Conservation (phyloP, 1,140 invertebrate genomes). For the Rhagoletis zephyria region DNA sequence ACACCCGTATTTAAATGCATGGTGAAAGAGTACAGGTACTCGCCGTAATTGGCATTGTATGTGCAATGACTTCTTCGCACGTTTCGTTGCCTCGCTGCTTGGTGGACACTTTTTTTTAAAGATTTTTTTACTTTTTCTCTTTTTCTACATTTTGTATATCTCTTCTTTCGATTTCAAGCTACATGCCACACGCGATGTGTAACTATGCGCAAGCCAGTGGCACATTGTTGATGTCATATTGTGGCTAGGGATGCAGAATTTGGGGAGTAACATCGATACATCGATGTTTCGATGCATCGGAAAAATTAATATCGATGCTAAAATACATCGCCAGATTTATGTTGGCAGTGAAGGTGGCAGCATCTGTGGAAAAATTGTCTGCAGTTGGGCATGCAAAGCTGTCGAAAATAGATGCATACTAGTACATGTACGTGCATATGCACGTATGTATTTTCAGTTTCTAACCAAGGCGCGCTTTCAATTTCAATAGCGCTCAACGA, state of each 20-base stretch:
- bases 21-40: background rate
- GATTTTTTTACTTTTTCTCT: background rate
- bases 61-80: background rate
- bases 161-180: slow-evolving; percentile 6
- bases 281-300: too few relatives aligned
- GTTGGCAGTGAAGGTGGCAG: slow-evolving; percentile 15
- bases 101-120: background rate
- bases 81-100: background rate
- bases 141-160: background rate
- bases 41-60: slow-evolving; percentile 27
- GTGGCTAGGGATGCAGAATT: too few relatives aligned
- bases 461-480: background rate
- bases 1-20: background rate
- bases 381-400: slow-evolving; percentile 37
- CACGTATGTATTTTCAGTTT: slow-evolving; percentile 4
- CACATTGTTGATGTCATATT: slow-evolving; percentile 24
- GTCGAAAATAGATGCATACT: background rate
- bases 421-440: background rate
- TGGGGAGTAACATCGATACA: too few relatives aligned
- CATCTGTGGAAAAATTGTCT: background rate
- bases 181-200: slow-evolving; percentile 43
- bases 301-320: too few relatives aligned
- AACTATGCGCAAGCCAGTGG: slow-evolving; percentile 8
- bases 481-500: background rate
- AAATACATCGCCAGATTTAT: too few relatives aligned